Evolutionary conservation across 2,113 vertebrate genomes (phyloP), one percentile per base, ranked within the genome.

Genomic region (Alligator sinensis): DNA sequence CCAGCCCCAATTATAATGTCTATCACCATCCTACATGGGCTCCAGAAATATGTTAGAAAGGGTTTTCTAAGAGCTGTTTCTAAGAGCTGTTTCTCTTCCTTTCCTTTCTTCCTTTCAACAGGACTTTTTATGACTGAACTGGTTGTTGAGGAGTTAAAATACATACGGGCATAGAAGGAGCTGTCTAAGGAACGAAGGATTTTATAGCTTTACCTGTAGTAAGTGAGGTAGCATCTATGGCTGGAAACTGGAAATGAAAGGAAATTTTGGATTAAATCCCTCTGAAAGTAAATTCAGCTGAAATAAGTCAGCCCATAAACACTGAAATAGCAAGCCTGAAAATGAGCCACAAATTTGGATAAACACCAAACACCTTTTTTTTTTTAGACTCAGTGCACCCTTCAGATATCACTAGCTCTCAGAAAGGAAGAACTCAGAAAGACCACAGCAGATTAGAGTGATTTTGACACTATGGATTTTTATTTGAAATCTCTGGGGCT

Each of bases 271-370:
- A 77, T 25, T 68, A 58, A 88, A 82, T 28, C 30, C 18, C 80
- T 91, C 58, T 47, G 72, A 24, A 92, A 96, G 70, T 81, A 92
- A 77, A 6, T 87, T 70, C 22, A 87, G 85, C 27, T 77, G 74
- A 91, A 94, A 5, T 14, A 77, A 77, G 17, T 24, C 4, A 74
- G 19, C n/a, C 87, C 30, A 93, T 34, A 86, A 91, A 89, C 28
- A 80, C 5, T 47, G 19, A 84, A 84, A 87, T 77, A 11, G 0
- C 1, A 2, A 15, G 24, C 82, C 47, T 81, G 60, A 68, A 62
- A 89, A 89, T n/a, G 1, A 91, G 30, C 15, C 17, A 9, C 34
- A 80, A 47, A 61, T 24, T 84, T 75, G 55, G 25, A 81, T 19
- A 75, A 91, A 66, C 4, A 77, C n/a, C 2, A 4, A 22, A 62